Evolutionary conservation across 2,113 vertebrate genomes (phyloP).

Genomic region (Arvicanthis niloticus): DNA sequence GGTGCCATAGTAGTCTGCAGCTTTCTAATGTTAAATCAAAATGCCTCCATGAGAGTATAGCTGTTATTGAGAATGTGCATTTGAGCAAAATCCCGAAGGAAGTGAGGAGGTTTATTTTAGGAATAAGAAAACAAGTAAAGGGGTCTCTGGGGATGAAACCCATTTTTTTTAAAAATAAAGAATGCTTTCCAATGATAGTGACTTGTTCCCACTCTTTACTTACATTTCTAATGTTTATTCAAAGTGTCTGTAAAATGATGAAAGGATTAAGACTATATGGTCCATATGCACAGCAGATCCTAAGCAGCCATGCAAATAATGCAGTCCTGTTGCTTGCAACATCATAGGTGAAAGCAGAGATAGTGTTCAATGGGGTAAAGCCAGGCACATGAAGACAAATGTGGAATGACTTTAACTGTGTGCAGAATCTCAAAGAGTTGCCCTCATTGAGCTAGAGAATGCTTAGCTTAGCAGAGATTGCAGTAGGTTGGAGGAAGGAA

Average conservation of each 20-base stretch:
- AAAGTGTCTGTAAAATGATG: neutral
- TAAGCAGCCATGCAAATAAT: neutral
- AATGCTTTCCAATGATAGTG: neutral
- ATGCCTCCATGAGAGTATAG: neutral
- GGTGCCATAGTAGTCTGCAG: neutral
- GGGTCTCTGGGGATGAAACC: neutral
- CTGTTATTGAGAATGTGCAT: neutral
- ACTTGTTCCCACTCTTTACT: slow-evolving; percentile 13
- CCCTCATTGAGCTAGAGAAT: neutral
- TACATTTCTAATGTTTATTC: neutral
- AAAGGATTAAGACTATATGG: neutral
- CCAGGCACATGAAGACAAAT: neutral
- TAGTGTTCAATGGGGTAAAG: neutral
- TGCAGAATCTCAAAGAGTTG: neutral
- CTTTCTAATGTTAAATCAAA: slow-evolving; percentile 10
- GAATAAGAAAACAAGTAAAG: slow-evolving; percentile 1
- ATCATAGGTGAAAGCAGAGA: neutral
- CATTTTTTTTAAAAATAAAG: neutral
- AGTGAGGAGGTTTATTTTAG: neutral
- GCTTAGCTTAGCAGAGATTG: neutral
- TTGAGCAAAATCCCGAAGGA: neutral
- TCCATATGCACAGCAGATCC: neutral
- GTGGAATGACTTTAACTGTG: neutral
- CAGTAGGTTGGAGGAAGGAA: neutral
- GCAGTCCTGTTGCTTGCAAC: neutral